Base-by-base conservation (phyloP, 1,140 invertebrate genomes). In the Sycobia sp. region DNA sequence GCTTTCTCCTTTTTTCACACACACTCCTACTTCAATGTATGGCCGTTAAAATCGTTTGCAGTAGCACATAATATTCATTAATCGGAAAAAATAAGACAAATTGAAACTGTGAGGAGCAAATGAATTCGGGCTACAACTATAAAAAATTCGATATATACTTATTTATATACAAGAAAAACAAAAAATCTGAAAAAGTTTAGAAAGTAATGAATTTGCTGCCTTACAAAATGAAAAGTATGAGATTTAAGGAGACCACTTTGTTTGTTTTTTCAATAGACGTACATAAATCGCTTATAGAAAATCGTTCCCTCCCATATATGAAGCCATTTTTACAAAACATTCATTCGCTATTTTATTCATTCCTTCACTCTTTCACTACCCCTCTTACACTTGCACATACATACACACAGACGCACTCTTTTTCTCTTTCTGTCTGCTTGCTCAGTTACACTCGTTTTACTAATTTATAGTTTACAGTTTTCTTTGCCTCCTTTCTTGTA, bases 31-130 rank as follows among this genome's bases (percentile, higher is more conserved):
- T 27, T 49, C 43, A 57, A 57, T 41, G 49, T 54, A 54, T 46
- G 39, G 23, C 50, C 39, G 22, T 46, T 38, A 36, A 20, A 13
- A 23, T 41, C 16, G 18, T 32, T 25, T 16, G 50, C 41, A 50
- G 54, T 54, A 61, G 46, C 49, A 54, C 50, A 54, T 62, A 54
- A 54, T 54, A 22, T 36, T 54, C 5, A 54, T 22, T 61, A 38
- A 14, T 61, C 20, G 58, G 18, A 49, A 55, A 41, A 58, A 46
- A 18, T n/a, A 62, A 62, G 51, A 25, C 49, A 62, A 62, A 56
- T 39, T 55, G 39, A 55, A 55, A 62, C 34, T 56, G 54, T 16
- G 16, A 36, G 43, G 41, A 27, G 55, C 55, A 57, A 55, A 51
- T 55, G 51, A 39, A 49, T 47, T 54, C 14, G 13, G n/a, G 20